These are phyloP conservation scores for Coenobita brevimanus DNA, from an alignment of 1,140 invertebrate genomes.

Conservation along the genomic window DNA sequence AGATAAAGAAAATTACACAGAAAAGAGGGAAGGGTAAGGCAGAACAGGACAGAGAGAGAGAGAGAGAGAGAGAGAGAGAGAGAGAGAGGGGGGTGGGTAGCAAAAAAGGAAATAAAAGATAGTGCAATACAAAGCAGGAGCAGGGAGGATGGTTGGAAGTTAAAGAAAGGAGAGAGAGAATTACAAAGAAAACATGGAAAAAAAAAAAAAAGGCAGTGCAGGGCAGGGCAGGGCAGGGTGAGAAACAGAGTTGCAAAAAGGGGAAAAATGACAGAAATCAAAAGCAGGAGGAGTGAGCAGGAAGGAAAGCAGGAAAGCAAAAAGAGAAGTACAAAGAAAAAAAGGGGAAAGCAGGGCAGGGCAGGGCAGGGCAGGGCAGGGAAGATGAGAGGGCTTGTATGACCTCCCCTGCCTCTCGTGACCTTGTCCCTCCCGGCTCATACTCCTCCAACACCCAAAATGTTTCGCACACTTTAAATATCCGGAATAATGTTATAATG, in stretches of 20 bases:
- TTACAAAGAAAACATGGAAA: not conserved
- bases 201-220: not conserved
- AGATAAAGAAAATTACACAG: not conserved
- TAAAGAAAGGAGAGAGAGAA: not conserved
- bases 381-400: not conserved
- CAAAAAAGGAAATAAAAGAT: not conserved
- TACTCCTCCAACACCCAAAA: too few species aligned
- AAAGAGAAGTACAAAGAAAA: too few species aligned
- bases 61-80: slow-evolving; percentile 18
- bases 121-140: not conserved
- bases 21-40: not conserved
- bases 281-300: not conserved
- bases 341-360: too few species aligned
- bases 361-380: not conserved
- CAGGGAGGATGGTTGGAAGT: too few species aligned
- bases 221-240: too few species aligned
- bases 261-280: not conserved
- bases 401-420: not conserved
- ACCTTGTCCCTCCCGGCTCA: too few species aligned
- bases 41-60: not conserved
- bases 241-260: not conserved
- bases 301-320: not conserved
- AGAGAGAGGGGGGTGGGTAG: slow-evolving; percentile 1
- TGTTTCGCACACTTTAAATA: too few species aligned
- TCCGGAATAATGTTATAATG: too few species aligned